Evolutionary conservation across 2,888 invertebrate genomes (phyloP).

Genomic region (Pyralis farinalis): DNA sequence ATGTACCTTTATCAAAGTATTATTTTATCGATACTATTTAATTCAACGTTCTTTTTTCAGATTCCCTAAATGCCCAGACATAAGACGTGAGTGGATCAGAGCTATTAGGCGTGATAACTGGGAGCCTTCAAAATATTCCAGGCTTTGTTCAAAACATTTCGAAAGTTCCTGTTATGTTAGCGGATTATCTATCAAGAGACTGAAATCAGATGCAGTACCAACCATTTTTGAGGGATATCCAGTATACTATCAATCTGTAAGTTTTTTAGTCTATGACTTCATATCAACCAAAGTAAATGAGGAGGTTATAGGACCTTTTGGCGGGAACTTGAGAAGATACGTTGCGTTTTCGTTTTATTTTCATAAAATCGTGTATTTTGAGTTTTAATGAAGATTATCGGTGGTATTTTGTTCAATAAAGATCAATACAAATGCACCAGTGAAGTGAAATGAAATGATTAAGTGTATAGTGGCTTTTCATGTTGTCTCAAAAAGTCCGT

Average conservation of each 20-base stretch:
- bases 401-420: too few relatives aligned
- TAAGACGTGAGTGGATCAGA: constrained; percentile 6
- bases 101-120: constrained; percentile 6
- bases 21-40: constrained; percentile 5
- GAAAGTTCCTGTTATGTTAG: constrained; percentile 1
- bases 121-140: constrained; percentile 4
- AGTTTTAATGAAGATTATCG: too few relatives aligned
- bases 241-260: constrained; percentile 2
- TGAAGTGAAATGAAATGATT: too few relatives aligned
- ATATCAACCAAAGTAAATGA: neutral
- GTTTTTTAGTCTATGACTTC: neutral
- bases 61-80: constrained; percentile 8
- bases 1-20: neutral
- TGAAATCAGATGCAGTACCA: constrained; percentile 4
- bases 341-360: too few relatives aligned
- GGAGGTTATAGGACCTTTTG: too few relatives aligned
- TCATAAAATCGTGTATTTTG: too few relatives aligned
- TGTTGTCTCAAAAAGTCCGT: too few relatives aligned
- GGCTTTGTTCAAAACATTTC: constrained; percentile 10
- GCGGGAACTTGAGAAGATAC: too few relatives aligned
- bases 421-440: too few relatives aligned
- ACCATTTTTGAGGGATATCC: constrained; percentile 7
- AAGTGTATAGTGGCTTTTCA: too few relatives aligned
- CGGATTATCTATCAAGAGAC: neutral
- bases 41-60: constrained; percentile 7